Base-by-base conservation (phyloP, 1,140 invertebrate species). In the Anagrus nilaparvatae region DNA sequence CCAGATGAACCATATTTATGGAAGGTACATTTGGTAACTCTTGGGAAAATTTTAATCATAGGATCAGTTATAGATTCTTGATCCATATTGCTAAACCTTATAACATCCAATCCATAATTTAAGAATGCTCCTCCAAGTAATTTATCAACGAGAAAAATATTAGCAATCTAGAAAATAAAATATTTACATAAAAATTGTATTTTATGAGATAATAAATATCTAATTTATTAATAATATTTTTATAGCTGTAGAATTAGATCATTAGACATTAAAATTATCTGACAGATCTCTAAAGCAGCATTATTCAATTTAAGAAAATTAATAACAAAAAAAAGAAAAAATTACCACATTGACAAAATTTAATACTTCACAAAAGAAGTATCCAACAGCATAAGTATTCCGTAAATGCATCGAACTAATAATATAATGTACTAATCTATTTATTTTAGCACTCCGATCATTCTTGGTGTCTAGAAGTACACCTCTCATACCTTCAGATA, bases 341-440 rank as follows among this genome's bases (percentile, higher is more conserved):
- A n/a, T n/a, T n/a, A n/a, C n/a, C 20, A 77, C 76, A 61, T 81
- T 82, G 3, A 62, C 20, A 32, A 82, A 68, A 52, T 81, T 82
- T 10, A 81, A 59, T 3, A 80, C 31, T 59, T 85, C 82, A 56
- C 81, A 84, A 20, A 81, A 60, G 12, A 76, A 69, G 55, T 75
- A 82, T 36, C 74, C 69, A 16, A 73, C 56, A 8, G 75, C 74
- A 54, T 81, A 84, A 45, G 73, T 68, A 34, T 78, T 75, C 50
- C 80, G 77, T 2, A 71, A 8, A 27, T 27, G n/a, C n/a, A n/a
- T n/a, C n/a, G n/a, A n/a, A n/a, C n/a, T n/a, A n/a, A n/a, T n/a
- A n/a, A n/a, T n/a, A n/a, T n/a, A n/a, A 41, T 10, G 21, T 28
- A 16, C 10, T 24, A 40, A 40, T n/a, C 14, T 20, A 23, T 42